Percentiles rank a stretch among this genome's conserved stretches.
Evolutionary conservation across 2,797 vertebrate species (phyloP).

Genomic region (Sebastes itinus): DNA sequence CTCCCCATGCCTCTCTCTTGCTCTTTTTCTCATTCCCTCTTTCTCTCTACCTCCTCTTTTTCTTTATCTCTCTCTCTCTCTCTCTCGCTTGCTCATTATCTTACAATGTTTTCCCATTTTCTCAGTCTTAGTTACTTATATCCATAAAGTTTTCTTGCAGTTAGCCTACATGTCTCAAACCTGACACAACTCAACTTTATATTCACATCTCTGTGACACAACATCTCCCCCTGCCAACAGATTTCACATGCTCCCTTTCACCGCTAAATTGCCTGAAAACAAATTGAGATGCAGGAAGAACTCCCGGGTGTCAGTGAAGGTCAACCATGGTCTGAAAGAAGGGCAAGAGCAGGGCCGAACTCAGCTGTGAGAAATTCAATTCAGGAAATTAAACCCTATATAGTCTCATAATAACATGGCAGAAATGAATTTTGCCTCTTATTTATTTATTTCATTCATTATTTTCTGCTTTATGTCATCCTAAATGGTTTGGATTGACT

Average conservation of each 20-base stretch:
- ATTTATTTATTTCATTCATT: not conserved
- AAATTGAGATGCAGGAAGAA: not conserved
- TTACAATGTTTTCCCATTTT: not conserved
- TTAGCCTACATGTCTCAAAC: slow-evolving; percentile 7
- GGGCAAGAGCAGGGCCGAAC: not conserved
- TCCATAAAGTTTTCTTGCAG: not conserved
- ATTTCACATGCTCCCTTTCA: not conserved
- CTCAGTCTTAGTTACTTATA: not conserved
- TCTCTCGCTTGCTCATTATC: slow-evolving; percentile 21
- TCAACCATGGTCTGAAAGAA: not conserved
- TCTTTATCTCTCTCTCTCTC: slow-evolving; percentile 16
- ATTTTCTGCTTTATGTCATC: not conserved
- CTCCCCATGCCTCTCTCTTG: slow-evolving; percentile 55
- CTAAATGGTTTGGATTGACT: not conserved
- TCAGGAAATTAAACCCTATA: slow-evolving; percentile 11
- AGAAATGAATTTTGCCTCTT: not conserved
- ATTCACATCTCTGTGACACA: slow-evolving; percentile 9
- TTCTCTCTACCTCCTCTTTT: slow-evolving; percentile 23
- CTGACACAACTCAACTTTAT: not conserved
- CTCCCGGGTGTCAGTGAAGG: not conserved
- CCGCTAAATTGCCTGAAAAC: not conserved
- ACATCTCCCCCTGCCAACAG: not conserved
- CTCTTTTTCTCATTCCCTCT: slow-evolving; percentile 25
- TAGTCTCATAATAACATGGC: not conserved
- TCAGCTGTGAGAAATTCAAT: not conserved